phyloP scores from a whole-genome alignment of 2,797 vertebrate genomes.

The Neopelma chrysocephalum region DNA sequence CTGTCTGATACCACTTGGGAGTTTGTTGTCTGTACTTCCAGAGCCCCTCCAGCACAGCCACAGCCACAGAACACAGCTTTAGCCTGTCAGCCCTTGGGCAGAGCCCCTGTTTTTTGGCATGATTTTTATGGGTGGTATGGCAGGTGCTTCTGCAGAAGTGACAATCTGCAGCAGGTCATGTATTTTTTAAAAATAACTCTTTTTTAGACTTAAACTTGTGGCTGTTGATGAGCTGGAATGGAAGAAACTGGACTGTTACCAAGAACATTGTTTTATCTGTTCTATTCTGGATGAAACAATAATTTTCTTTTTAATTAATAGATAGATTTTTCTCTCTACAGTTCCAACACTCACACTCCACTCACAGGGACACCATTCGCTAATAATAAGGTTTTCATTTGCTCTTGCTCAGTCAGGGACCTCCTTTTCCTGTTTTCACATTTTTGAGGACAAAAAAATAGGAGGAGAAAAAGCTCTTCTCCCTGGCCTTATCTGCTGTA shows the following conservation, averaged over 20 bases:
- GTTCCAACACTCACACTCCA: not conserved
- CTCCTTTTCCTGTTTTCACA: conserved; percentile 34
- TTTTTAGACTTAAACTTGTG: not conserved
- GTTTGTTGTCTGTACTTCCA: not conserved
- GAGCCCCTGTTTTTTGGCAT: not conserved
- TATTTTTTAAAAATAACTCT: not conserved
- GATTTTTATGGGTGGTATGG: not conserved
- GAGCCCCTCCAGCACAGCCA: not conserved
- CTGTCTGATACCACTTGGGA: not conserved
- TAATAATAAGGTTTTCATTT: conserved; percentile 30
- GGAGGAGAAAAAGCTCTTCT: not conserved
- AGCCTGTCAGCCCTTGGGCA: not conserved
- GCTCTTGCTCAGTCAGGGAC: not conserved
- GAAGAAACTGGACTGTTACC: not conserved
- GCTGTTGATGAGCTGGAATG: not conserved
- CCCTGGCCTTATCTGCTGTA: not conserved
- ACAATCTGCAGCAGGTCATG: not conserved
- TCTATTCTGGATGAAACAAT: not conserved
- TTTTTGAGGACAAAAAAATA: not conserved
- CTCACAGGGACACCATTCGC: not conserved
- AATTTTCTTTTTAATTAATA: not conserved
- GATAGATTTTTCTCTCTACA: not conserved
- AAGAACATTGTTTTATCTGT: not conserved
- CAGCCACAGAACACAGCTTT: not conserved
- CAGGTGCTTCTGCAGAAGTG: not conserved